A percentile compares a stretch with the other conserved stretches of the same genome.
phyloP scores from a whole-genome alignment of 2,797 vertebrate genomes.

The Cossypha caffra region DNA sequence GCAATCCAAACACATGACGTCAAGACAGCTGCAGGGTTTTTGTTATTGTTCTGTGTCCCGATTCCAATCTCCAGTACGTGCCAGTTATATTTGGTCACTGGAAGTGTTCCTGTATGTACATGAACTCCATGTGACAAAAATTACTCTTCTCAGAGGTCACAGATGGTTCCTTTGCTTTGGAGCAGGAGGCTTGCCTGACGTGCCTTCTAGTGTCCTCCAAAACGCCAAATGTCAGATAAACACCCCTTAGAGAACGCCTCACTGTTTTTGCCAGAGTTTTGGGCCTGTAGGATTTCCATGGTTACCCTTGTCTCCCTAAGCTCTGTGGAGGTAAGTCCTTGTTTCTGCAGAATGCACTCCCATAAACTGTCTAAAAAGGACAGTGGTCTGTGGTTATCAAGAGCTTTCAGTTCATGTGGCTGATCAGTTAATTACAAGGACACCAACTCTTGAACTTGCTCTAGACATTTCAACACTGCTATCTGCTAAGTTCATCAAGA shows the following conservation, averaged over 20 bases:
- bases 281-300: background rate
- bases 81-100: background rate
- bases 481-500: background rate
- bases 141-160: background rate
- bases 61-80: background rate
- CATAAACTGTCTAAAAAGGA: background rate
- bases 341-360: background rate
- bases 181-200: background rate
- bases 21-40: conserved; percentile 3
- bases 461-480: background rate
- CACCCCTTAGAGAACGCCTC: background rate
- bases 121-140: background rate
- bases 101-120: background rate
- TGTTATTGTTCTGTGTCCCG: conserved; percentile 11
- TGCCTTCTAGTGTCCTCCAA: background rate
- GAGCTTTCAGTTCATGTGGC: background rate
- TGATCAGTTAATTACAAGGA: background rate
- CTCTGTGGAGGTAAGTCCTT: background rate
- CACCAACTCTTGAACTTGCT: background rate
- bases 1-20: background rate
- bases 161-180: background rate
- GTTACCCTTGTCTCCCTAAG: background rate
- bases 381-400: background rate
- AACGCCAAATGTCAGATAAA: background rate
- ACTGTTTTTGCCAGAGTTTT: background rate